Percentiles rank a stretch among this genome's conserved stretches.
These are phyloP conservation scores for Eupithecia pulchellata DNA, from an alignment of 2,888 invertebrate species.

Conservation along the genomic window DNA sequence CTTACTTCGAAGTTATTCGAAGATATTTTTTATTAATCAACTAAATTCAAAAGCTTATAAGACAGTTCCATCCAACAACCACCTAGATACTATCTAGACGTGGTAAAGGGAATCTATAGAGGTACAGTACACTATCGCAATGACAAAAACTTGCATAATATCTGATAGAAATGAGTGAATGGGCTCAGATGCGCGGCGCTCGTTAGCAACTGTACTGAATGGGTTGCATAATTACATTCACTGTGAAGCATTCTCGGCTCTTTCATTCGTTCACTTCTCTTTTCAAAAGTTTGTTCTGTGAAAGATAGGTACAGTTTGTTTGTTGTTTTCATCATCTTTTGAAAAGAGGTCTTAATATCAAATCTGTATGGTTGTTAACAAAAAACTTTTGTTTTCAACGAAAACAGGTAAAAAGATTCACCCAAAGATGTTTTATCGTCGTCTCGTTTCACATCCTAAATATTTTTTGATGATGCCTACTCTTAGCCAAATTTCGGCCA, in stretches of 20 bases:
- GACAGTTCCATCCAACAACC: too few relatives aligned
- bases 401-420: neutral
- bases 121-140: neutral
- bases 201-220: constrained; percentile 53
- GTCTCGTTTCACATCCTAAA: neutral
- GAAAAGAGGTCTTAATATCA: neutral
- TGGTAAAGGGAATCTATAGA: too few relatives aligned
- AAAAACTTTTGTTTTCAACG: neutral
- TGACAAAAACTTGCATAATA: constrained; percentile 23
- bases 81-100: too few relatives aligned
- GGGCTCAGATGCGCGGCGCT: constrained; percentile 29
- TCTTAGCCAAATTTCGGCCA: too few relatives aligned
- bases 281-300: constrained; percentile 21
- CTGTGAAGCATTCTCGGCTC: constrained; percentile 53
- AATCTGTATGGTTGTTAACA: neutral
- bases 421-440: neutral
- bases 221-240: constrained; percentile 68
- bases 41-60: too few relatives aligned
- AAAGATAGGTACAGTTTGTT: neutral
- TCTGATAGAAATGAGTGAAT: constrained; percentile 27
- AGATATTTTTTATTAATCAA: too few relatives aligned
- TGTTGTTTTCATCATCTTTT: neutral
- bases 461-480: neutral
- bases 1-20: too few relatives aligned
- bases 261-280: constrained; percentile 51